Conservation (phyloP, 2,888 invertebrate genomes). For the Aspidiotus destructor region DNA sequence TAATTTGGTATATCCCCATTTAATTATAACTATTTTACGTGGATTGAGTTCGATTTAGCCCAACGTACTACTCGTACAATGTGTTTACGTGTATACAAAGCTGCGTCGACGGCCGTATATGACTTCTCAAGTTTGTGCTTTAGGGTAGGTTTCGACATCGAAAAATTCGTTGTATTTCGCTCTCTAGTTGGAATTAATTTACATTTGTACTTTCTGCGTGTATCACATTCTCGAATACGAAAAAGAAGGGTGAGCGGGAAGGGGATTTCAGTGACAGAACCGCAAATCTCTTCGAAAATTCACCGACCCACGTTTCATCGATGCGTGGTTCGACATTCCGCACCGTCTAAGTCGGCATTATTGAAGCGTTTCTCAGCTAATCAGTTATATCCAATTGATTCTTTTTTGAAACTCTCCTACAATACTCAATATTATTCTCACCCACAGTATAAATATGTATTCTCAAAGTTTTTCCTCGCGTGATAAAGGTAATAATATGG, state of each 20-base stretch:
- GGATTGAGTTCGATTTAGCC: too few species aligned
- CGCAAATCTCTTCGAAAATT: conserved; percentile 2
- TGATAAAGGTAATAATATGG: background rate
- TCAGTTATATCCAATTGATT: background rate
- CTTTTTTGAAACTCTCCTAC: background rate
- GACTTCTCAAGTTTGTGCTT: too few species aligned
- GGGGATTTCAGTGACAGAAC: background rate
- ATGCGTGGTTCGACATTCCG: background rate
- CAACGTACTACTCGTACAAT: too few species aligned
- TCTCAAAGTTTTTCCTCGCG: background rate
- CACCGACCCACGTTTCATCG: background rate
- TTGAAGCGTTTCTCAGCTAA: background rate
- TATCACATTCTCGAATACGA: background rate
- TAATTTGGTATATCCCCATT: too few species aligned
- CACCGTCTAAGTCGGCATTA: background rate
- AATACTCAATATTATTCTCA: background rate
- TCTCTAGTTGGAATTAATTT: conserved; percentile 13
- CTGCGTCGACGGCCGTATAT: too few species aligned
- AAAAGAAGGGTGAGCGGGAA: background rate
- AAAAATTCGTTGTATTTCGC: too few species aligned
- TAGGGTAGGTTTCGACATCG: too few species aligned
- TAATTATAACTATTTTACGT: too few species aligned
- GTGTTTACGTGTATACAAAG: too few species aligned
- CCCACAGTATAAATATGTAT: background rate
- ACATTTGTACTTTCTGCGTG: conserved; percentile 13